phyloP scores from a whole-genome alignment of 2,797 vertebrate genomes.

The Fratercula arctica region DNA sequence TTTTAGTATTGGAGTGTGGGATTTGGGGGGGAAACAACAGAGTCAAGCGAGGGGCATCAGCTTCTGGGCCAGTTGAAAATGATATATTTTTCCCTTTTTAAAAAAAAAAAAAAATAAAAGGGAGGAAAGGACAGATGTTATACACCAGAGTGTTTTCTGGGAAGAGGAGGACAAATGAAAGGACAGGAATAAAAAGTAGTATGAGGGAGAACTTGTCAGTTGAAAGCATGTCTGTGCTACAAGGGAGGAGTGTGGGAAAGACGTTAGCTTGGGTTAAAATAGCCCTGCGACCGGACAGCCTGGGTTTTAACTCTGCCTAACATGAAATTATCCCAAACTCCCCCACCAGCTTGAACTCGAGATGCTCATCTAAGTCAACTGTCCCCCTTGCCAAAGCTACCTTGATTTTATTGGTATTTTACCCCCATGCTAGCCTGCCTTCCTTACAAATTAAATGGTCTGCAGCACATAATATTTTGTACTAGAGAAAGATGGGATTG shows the following conservation, averaged over 20 bases:
- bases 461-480: background rate
- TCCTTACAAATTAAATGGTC: background rate
- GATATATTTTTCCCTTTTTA: background rate
- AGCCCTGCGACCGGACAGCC: background rate
- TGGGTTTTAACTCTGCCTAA: constrained; percentile 5
- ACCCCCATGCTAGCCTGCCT: background rate
- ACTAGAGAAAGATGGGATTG: background rate
- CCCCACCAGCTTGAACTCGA: background rate
- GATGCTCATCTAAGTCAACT: background rate
- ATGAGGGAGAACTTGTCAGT: constrained; percentile 11
- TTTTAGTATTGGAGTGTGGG: background rate
- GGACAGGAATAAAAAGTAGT: background rate
- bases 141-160: background rate
- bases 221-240: background rate
- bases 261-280: constrained; percentile 39
- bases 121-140: background rate
- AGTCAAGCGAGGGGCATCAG: background rate
- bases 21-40: background rate
- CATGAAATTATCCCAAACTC: constrained; percentile 16
- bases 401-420: background rate
- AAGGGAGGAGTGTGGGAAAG: constrained; percentile 56
- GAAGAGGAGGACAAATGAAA: constrained; percentile 28
- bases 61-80: background rate
- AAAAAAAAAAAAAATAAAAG: background rate
- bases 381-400: background rate